Conservation (phyloP, 64 coral and sea anemone species). For the Trachythela sp. region DNA sequence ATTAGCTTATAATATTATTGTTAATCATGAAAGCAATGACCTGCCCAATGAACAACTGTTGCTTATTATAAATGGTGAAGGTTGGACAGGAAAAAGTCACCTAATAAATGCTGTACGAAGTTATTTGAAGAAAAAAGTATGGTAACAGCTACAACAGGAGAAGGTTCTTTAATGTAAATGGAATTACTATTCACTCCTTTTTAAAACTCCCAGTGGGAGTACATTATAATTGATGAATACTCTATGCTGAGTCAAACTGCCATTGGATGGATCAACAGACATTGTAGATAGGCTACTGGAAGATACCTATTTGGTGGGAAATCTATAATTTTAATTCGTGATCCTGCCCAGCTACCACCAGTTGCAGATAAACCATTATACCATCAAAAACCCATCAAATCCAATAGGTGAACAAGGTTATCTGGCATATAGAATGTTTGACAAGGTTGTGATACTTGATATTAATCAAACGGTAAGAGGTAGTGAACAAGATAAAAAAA, state of each 20-base stretch:
- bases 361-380: neutral
- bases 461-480: neutral
- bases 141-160: neutral
- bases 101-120: no score
- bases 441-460: no score
- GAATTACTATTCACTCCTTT: neutral
- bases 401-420: no score
- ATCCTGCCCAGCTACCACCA: neutral
- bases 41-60: no score
- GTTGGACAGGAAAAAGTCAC: no score
- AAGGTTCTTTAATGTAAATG: neutral
- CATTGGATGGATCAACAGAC: neutral
- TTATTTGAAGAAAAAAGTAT: neutral
- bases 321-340: neutral
- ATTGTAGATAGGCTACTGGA: neutral
- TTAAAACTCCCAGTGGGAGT: neutral
- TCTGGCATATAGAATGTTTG: no score
- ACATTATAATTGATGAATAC: neutral
- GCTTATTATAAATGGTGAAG: no score
- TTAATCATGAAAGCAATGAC: no score
- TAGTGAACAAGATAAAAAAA: neutral
- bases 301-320: neutral
- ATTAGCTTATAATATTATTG: no score
- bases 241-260: neutral
- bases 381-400: neutral